Evolutionary conservation across 2,888 invertebrate species (phyloP), one percentile per base, ranked within the genome.

Genomic region (Cephalotes varians): DNA sequence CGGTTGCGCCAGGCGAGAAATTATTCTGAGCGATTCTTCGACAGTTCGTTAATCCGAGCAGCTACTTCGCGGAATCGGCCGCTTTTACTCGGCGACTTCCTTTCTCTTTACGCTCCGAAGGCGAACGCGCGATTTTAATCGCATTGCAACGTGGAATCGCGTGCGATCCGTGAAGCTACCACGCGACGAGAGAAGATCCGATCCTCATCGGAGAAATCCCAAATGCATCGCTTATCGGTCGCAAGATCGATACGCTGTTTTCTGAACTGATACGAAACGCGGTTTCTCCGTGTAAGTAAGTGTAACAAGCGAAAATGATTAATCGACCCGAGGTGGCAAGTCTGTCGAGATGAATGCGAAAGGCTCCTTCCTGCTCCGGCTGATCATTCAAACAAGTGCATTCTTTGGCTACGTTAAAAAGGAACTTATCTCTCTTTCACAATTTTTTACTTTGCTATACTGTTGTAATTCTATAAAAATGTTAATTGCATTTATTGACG

Each of bases 21-120:
- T 80, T 69, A 79, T 79, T 56, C 34, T 58, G 77, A 79, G 71
- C 71, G 77, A 79, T 79, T 79, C 77, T 79, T 79, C 77, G 77
- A 79, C 77, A 79, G 77, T 79, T 79, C 56, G 71, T 79, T 79
- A 79, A 71, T 69, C 40, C 44, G 77, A 0, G 40, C 71, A 56
- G 71, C 56, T 69, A 79, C 77, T 56, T 79, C 77, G 77, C 71
- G 77, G 77, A 71, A 79, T 79, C 34, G 77, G 56, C 71, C 71
- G 56, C 77, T 79, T 79, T 79, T 79, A 79, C 77, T 67, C 18
- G 56, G 71, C 56, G 71, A 79, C 56, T 79, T 71, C 77, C 77
- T 79, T 79, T 79, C 77, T 79, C 77, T 79, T 79, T 71, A 47
- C 34, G 44, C 71, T 58, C 40, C 56, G 77, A 47, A 56, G 71